Conservation (phyloP, 2,797 vertebrate genomes). For the Acanthopagrus latus region DNA sequence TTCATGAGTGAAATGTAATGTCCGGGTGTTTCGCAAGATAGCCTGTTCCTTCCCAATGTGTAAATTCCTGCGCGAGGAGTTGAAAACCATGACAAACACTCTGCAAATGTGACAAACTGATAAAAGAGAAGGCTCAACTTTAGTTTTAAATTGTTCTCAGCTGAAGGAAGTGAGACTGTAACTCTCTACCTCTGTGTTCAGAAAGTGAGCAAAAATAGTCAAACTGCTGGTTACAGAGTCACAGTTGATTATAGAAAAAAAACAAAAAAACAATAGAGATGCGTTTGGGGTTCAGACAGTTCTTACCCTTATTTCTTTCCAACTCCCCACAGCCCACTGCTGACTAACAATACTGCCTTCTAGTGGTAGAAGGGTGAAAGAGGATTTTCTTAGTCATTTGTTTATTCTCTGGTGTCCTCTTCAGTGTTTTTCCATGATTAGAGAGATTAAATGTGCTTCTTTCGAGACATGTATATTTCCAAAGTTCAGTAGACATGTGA, state of each 20-base stretch:
- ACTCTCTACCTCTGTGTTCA: background rate
- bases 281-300: background rate
- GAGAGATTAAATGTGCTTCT: background rate
- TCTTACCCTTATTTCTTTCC: background rate
- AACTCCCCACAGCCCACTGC: background rate
- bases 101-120: background rate
- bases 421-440: background rate
- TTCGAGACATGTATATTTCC: background rate
- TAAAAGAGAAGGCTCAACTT: background rate
- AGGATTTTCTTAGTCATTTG: too few species aligned
- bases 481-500: background rate
- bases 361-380: constrained; percentile 4
- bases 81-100: background rate
- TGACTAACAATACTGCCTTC: background rate
- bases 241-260: background rate
- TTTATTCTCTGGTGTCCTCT: background rate
- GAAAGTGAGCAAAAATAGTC: background rate
- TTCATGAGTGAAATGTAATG: background rate
- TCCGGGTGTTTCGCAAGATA: constrained; percentile 13
- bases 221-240: background rate
- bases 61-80: background rate
- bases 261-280: background rate
- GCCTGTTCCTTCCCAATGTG: background rate
- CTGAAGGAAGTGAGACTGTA: background rate
- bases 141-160: constrained; percentile 1